Conservation (phyloP, 2,888 invertebrate species). For the Pasiphila rectangulata region DNA sequence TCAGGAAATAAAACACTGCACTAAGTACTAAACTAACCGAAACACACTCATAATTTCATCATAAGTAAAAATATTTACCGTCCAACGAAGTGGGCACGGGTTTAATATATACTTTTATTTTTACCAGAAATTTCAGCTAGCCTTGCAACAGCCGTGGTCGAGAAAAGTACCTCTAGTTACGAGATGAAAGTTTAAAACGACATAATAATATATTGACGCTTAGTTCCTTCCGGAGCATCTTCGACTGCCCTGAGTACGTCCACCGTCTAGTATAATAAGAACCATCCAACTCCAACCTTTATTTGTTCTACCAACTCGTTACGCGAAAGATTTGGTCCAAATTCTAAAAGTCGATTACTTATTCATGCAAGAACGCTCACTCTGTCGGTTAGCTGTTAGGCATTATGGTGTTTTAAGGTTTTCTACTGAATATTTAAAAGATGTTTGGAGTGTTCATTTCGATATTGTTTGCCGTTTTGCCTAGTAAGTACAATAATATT, state of each 20-base stretch:
- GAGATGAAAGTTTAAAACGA: neutral
- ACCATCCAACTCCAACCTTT: conserved; percentile 48
- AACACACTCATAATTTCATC: no score
- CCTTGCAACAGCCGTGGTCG: no score
- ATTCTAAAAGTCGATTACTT: conserved; percentile 72
- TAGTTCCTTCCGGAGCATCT: neutral
- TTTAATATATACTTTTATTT: no score
- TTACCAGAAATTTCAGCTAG: no score
- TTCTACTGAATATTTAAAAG: conserved; percentile 44
- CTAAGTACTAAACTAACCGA: no score
- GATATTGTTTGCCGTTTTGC: neutral
- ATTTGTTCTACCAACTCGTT: conserved; percentile 76
- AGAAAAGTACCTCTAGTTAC: neutral
- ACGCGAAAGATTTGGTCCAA: conserved; percentile 68
- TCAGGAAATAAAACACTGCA: no score
- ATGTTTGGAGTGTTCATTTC: conserved; percentile 3
- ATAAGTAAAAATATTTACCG: no score
- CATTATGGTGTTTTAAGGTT: conserved; percentile 36
- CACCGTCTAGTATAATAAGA: conserved; percentile 56
- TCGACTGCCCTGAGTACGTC: conserved; percentile 9
- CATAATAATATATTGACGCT: no score
- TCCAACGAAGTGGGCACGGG: no score
- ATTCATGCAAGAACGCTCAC: conserved; percentile 61
- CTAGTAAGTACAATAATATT: no score
- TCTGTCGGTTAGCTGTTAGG: conserved; percentile 37